Evolutionary conservation across 2,797 vertebrate species (phyloP), one percentile per base, ranked within the genome.

Genomic region (Chelon auratus): DNA sequence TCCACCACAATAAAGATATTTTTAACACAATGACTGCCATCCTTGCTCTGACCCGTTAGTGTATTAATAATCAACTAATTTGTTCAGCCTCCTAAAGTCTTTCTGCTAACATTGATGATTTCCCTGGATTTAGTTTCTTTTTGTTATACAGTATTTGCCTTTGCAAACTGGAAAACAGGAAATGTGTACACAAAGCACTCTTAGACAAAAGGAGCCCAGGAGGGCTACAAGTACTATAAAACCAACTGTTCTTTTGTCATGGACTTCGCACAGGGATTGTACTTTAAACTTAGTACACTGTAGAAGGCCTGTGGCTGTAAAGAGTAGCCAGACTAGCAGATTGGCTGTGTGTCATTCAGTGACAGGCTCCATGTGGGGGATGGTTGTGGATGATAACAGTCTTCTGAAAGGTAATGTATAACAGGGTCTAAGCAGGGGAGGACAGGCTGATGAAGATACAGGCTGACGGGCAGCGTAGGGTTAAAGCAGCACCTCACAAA

Each of bases 1-100:
- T 93, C 92, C 86, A 89, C 89, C 89, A 93, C 89, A 93, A 91
- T 93, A 92, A 93, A 95, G 92, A 92, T 94, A 94, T 94, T 94
- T 94, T 93, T 93, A 94, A 94, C 89, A 70, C 85, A 88, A 91
- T 91, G 88, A 93, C 85, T 89, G 86, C 52, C 65, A 70, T 82
- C 74, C 74, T 69, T 52, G 39, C 84, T 71, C 65, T 81, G 75
- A 79, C 55, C 70, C 77, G 51, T 79, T 47, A 71, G 72, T 11
- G n/a, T 39, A 75, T 73, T 83, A 78, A 75, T 77, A 85, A 87
- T 75, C 62, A 52, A 43, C 50, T 42, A 6, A 61, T 78, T 59
- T 69, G 6, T 63, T 79, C 77, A 48, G 63, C 50, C 69, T 72
- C 67, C 39, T 48, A 30, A 55, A 36, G 71, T 59, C n/a, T 85